Conservation (phyloP, 2,888 invertebrate genomes). For the Taphrorychus bicolor region DNA sequence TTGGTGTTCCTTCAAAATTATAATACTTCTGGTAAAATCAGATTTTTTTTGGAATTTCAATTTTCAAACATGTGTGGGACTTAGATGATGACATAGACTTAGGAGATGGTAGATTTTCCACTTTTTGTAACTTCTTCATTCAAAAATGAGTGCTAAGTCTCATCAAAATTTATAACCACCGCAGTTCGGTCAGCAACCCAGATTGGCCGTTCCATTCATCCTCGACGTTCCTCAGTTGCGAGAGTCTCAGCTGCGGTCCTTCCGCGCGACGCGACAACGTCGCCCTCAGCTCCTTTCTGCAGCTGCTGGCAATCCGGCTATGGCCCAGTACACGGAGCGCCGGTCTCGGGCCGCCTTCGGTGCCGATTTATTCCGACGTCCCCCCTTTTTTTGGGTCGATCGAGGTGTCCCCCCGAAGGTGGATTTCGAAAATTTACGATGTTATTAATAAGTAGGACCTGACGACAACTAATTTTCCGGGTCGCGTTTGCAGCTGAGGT, state of each 20-base stretch:
- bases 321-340: slow-evolving; percentile 40
- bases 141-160: no score
- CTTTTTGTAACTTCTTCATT: no score
- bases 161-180: not conserved
- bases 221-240: slow-evolving; percentile 9
- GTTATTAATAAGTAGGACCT: slow-evolving; percentile 13
- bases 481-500: slow-evolving; percentile 2
- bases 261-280: slow-evolving; percentile 25
- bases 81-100: no score
- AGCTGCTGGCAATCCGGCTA: slow-evolving; percentile 37
- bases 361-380: slow-evolving; percentile 13
- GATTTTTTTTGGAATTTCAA: no score
- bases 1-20: no score
- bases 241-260: slow-evolving; percentile 27
- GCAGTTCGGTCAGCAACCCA: not conserved
- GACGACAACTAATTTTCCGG: not conserved
- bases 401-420: slow-evolving; percentile 34
- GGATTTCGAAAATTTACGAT: slow-evolving; percentile 16
- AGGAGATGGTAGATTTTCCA: no score
- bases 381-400: slow-evolving; percentile 34
- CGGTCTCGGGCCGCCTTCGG: slow-evolving; percentile 38
- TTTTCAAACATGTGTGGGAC: no score
- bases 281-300: slow-evolving; percentile 33
- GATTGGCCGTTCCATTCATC: slow-evolving; percentile 9
- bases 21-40: no score